A percentile compares a stretch with the other conserved stretches of the same genome.
These are phyloP conservation scores for Phalacrocorax pelagicus DNA, from an alignment of 2,113 vertebrate species.

Conservation along the genomic window DNA sequence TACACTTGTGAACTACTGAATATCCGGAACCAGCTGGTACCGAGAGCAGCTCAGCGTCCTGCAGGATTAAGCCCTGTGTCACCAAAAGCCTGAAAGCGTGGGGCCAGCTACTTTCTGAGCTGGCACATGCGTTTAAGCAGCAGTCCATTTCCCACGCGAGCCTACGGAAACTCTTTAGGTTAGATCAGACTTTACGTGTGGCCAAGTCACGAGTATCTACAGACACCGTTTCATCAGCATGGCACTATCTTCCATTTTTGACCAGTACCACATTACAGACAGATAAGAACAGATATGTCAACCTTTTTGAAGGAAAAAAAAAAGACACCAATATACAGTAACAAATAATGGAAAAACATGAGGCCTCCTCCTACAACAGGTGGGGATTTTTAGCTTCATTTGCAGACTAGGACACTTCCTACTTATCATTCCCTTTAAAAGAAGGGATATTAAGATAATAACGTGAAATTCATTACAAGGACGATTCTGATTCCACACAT, in stretches of 20 bases:
- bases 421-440: neutral
- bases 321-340: neutral
- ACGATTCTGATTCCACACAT: fast-evolving
- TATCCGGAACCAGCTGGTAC: fast-evolving
- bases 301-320: neutral
- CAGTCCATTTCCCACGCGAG: fast-evolving
- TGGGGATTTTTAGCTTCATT: neutral
- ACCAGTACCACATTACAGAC: neutral
- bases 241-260: fast-evolving
- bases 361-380: neutral
- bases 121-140: neutral
- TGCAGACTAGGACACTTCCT: neutral
- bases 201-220: neutral
- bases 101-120: neutral
- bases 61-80: neutral
- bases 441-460: neutral
- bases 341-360: neutral
- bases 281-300: neutral
- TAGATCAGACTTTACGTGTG: neutral
- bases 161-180: neutral
- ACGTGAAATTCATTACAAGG: neutral
- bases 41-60: neutral
- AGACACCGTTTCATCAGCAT: neutral
- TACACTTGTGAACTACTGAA: fast-evolving
- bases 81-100: neutral